Evolutionary conservation across 2,888 invertebrate genomes (phyloP).

Genomic region (Pachliopta kotzebuea): DNA sequence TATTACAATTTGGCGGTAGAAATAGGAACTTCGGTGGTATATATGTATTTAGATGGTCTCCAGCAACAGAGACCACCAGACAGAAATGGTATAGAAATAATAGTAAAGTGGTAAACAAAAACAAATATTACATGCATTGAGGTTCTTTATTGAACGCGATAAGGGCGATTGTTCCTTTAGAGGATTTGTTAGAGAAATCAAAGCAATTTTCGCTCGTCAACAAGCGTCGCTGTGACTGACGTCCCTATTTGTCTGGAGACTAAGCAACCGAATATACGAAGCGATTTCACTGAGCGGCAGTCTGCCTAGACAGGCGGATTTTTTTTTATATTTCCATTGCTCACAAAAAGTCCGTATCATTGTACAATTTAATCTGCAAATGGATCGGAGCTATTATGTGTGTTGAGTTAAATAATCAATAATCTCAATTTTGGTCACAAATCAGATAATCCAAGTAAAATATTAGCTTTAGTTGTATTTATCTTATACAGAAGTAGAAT

Average conservation of each 20-base stretch:
- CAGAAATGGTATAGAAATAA: too few relatives aligned
- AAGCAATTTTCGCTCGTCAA: constrained; percentile 61
- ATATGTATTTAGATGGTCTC: too few relatives aligned
- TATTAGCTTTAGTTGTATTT: too few relatives aligned
- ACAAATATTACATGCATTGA: constrained; percentile 11
- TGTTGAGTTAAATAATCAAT: not conserved
- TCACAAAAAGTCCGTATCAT: not conserved
- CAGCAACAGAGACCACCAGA: too few relatives aligned
- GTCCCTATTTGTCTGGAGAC: constrained; percentile 58
- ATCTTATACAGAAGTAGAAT: too few relatives aligned
- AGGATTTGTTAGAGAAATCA: constrained; percentile 55
- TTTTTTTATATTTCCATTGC: constrained; percentile 9
- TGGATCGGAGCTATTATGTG: constrained; percentile 1
- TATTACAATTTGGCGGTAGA: too few relatives aligned
- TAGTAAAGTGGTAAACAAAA: too few relatives aligned
- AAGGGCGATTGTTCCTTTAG: constrained; percentile 42
- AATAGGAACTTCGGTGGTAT: too few relatives aligned
- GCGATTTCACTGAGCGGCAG: constrained; percentile 28
- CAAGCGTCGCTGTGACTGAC: constrained; percentile 52
- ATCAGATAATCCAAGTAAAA: not conserved
- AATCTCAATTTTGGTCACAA: not conserved
- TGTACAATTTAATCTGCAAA: constrained; percentile 2
- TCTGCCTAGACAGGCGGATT: constrained; percentile 12
- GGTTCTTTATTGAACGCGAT: constrained; percentile 28
- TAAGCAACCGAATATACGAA: constrained; percentile 36